These are phyloP conservation scores for Parauchenoglanis punctatus DNA, from an alignment of 2,797 vertebrate species.

Conservation along the genomic window DNA sequence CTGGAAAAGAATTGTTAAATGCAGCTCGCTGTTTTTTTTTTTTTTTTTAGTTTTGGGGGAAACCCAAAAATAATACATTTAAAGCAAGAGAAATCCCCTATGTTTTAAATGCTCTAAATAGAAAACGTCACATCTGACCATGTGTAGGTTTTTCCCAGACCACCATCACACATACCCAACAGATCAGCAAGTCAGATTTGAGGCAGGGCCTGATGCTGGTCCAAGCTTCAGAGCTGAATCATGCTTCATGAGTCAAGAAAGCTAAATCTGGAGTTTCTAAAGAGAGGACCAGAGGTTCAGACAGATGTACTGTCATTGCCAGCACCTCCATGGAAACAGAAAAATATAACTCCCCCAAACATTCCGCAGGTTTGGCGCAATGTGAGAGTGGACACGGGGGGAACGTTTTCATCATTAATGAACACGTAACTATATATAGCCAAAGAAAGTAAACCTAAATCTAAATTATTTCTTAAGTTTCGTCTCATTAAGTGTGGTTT, in stretches of 20 bases:
- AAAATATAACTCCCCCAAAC: slow-evolving; percentile 18
- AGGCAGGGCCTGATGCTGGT: neutral
- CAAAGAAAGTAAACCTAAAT: neutral
- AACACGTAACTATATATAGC: neutral
- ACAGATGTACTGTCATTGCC: neutral
- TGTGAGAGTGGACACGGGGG: too few species aligned
- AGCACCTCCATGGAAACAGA: neutral
- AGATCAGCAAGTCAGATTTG: neutral
- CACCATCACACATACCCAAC: neutral
- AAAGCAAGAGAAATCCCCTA: neutral
- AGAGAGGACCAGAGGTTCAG: slow-evolving; percentile 19
- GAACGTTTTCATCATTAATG: neutral
- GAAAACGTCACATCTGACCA: neutral
- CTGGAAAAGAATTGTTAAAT: neutral
- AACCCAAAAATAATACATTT: neutral
- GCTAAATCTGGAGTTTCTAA: slow-evolving; percentile 9
- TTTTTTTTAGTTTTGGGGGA: neutral
- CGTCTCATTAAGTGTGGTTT: neutral
- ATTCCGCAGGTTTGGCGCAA: neutral
- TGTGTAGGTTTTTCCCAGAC: neutral
- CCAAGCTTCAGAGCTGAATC: neutral
- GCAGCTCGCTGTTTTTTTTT: neutral
- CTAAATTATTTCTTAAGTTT: neutral
- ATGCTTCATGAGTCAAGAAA: slow-evolving; percentile 7
- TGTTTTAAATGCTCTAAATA: neutral